These are phyloP conservation scores for Astropecten irregularis DNA, from an alignment of 53 echinoderm and acorn worm genomes.

Conservation along the genomic window DNA sequence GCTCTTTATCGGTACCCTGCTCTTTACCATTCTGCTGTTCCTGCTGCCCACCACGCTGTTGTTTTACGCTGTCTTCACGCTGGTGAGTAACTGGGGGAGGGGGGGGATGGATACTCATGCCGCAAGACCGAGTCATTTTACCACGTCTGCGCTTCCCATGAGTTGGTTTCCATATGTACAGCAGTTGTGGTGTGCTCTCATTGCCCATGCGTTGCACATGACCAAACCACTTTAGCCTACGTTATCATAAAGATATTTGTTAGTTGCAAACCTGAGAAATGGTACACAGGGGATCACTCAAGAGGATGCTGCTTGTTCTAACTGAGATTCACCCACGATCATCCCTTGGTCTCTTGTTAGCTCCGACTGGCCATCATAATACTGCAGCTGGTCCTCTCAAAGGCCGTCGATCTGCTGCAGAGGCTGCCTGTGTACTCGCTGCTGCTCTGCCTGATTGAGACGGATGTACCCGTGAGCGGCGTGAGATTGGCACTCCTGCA, in stretches of 20 bases:
- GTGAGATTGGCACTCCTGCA: slow-evolving; percentile 55
- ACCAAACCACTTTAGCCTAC: no score
- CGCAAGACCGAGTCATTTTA: neutral
- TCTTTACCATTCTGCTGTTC: slow-evolving; percentile 94
- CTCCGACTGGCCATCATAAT: slow-evolving; percentile 71
- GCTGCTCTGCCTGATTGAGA: slow-evolving; percentile 44
- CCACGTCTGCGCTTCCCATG: no score
- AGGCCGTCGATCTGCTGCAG: slow-evolving; percentile 57
- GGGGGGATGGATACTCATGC: no score
- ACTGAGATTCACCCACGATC: no score
- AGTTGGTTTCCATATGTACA: neutral
- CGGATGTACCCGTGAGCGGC: slow-evolving; percentile 12
- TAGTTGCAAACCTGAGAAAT: no score
- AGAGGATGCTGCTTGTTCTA: no score
- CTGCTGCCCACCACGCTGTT: slow-evolving; percentile 90
- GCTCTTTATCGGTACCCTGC: slow-evolving; percentile 88
- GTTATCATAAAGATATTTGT: no score
- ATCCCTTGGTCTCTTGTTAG: no score
- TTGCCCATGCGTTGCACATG: neutral
- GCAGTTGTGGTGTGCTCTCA: no score
- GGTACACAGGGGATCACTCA: no score
- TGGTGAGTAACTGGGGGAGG: slow-evolving; percentile 68
- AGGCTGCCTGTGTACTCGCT: slow-evolving; percentile 82
- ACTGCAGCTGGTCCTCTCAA: slow-evolving; percentile 61
- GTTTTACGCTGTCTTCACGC: slow-evolving; percentile 89